Conservation (phyloP, 2,888 invertebrate species). For the Clostera curtula region DNA sequence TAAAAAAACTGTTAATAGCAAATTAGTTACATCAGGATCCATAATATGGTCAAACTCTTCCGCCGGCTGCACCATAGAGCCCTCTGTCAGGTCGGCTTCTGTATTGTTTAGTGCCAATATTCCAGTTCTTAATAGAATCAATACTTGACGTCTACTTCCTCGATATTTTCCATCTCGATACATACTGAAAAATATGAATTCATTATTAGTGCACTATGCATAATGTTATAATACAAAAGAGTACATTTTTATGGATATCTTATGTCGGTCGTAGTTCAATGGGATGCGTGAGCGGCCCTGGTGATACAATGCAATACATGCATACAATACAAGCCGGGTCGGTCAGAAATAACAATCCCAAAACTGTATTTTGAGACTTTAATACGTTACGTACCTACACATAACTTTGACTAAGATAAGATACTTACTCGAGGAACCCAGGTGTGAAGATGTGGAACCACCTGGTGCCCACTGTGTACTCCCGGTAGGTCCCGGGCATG, state of each 20-base stretch:
- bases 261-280: too few relatives aligned
- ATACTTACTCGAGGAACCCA: conserved; percentile 28
- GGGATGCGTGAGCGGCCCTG: too few relatives aligned
- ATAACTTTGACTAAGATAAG: neutral
- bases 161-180: conserved; percentile 29
- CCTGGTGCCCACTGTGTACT: conserved; percentile 76
- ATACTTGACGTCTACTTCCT: conserved; percentile 25
- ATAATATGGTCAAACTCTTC: conserved; percentile 29
- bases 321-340: too few relatives aligned
- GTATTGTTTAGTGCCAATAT: conserved; percentile 31
- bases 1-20: too few relatives aligned
- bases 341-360: too few relatives aligned
- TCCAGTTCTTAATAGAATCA: conserved; percentile 29
- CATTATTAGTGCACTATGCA: too few relatives aligned
- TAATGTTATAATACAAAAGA: too few relatives aligned
- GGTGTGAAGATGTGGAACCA: conserved; percentile 57
- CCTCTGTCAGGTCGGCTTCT: conserved; percentile 35
- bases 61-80: conserved; percentile 30
- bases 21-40: conserved; percentile 38
- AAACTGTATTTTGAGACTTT: too few relatives aligned
- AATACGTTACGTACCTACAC: too few relatives aligned
- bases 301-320: too few relatives aligned
- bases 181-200: conserved; percentile 20
- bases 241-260: too few relatives aligned
- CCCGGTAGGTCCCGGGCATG: conserved; percentile 75